phyloP scores from a whole-genome alignment of 2,797 vertebrate species.

The Thaleichthys pacificus region DNA sequence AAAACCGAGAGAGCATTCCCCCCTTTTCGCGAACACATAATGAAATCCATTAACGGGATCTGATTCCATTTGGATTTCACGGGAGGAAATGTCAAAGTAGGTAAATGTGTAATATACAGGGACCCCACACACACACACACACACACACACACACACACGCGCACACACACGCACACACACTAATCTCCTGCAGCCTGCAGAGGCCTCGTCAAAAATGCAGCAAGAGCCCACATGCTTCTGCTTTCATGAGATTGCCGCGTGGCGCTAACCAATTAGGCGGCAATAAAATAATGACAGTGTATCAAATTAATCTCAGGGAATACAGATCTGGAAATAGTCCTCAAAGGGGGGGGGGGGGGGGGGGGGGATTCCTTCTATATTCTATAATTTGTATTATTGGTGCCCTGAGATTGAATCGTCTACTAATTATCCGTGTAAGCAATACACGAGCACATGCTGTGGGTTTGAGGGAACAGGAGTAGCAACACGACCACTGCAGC shows the following conservation, averaged over 20 bases:
- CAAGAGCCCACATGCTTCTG: constrained; percentile 28
- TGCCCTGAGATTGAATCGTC: too few relatives aligned
- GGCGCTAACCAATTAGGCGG: constrained; percentile 34
- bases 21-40: too few relatives aligned
- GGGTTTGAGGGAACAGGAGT: too few relatives aligned
- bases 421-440: too few relatives aligned
- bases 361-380: too few relatives aligned
- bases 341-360: too few relatives aligned
- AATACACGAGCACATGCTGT: too few relatives aligned
- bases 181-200: constrained; percentile 40
- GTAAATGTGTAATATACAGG: constrained; percentile 40
- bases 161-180: constrained; percentile 9
- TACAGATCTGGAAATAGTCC: neutral
- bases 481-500: neutral
- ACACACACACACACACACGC: too few relatives aligned
- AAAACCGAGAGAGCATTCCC: too few relatives aligned
- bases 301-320: constrained; percentile 37
- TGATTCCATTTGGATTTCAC: neutral
- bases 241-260: constrained; percentile 39
- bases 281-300: constrained; percentile 20
- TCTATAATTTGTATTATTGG: too few relatives aligned
- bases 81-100: constrained; percentile 24
- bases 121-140: constrained; percentile 13
- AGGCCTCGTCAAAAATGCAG: constrained; percentile 47
- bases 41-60: neutral